Conservation (phyloP, 2,888 invertebrate genomes). For the Lycia hirtaria region DNA sequence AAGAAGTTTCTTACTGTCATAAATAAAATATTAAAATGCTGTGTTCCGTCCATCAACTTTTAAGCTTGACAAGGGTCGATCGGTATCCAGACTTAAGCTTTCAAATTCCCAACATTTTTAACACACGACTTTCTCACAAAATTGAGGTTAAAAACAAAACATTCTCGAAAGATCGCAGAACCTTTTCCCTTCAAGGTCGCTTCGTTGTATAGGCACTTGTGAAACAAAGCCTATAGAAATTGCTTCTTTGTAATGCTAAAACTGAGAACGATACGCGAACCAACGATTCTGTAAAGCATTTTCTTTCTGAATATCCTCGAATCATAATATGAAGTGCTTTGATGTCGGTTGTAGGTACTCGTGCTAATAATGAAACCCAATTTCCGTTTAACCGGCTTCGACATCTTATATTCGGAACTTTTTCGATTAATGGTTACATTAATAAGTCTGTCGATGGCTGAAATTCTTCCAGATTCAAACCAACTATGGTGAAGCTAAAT, state of each 20-base stretch:
- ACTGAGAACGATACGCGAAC: constrained; percentile 32
- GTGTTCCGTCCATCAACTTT: background rate
- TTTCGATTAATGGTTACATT: no score
- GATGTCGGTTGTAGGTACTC: constrained; percentile 1
- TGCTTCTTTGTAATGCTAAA: constrained; percentile 54
- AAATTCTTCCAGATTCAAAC: no score
- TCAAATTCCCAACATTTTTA: constrained; percentile 4
- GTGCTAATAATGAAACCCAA: constrained; percentile 14
- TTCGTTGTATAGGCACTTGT: constrained; percentile 55
- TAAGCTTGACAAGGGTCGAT: constrained; percentile 12
- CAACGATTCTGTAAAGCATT: constrained; percentile 21
- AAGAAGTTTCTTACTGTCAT: no score
- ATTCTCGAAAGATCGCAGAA: constrained; percentile 37
- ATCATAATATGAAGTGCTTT: constrained; percentile 11
- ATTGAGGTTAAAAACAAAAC: constrained; percentile 34
- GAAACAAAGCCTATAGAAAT: constrained; percentile 63
- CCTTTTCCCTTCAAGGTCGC: constrained; percentile 52
- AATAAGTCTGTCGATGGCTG: no score
- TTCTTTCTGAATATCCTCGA: constrained; percentile 24
- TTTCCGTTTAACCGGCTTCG: constrained; percentile 7
- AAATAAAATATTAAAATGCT: background rate
- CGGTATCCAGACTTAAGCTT: background rate
- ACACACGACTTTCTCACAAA: constrained; percentile 25
- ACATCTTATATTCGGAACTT: background rate
- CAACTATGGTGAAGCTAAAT: no score